A percentile compares a stretch with the other conserved stretches of the same genome.
These are phyloP conservation scores for Paratilapia polleni DNA, from an alignment of 2,113 vertebrate species.

Conservation along the genomic window DNA sequence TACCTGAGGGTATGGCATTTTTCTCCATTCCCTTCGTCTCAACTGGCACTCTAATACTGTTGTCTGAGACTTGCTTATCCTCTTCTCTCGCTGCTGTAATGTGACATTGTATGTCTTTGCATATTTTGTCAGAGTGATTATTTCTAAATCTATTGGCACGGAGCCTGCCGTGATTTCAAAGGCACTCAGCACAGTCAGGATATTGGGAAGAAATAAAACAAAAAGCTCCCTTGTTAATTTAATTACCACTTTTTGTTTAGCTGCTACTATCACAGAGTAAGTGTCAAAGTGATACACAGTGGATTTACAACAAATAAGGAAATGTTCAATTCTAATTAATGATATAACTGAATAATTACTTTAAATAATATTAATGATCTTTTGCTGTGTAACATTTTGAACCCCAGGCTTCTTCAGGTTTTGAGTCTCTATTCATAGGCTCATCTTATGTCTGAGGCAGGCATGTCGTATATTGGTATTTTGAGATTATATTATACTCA, in stretches of 20 bases:
- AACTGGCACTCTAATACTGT: slow-evolving; percentile 27
- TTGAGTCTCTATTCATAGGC: neutral
- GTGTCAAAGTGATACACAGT: slow-evolving; percentile 57
- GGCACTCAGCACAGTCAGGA: slow-evolving; percentile 29
- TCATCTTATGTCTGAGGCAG: neutral
- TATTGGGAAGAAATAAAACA: slow-evolving; percentile 48
- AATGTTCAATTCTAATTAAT: slow-evolving; percentile 18
- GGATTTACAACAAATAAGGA: slow-evolving; percentile 50
- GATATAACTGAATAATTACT: slow-evolving; percentile 14
- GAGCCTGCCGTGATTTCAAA: slow-evolving; percentile 51
- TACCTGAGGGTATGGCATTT: slow-evolving; percentile 65
- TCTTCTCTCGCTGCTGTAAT: slow-evolving; percentile 33
- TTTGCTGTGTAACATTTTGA: neutral
- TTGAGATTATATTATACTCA: neutral
- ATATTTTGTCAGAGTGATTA: slow-evolving; percentile 55
- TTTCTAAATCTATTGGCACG: slow-evolving; percentile 35
- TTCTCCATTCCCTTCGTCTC: slow-evolving; percentile 49
- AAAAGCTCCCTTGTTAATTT: slow-evolving; percentile 56
- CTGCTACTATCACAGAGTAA: slow-evolving; percentile 51
- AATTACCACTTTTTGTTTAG: slow-evolving; percentile 50
- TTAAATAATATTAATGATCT: neutral
- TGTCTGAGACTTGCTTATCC: slow-evolving; percentile 46
- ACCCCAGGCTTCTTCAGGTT: neutral
- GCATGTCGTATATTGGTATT: neutral
- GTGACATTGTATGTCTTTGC: slow-evolving; percentile 56